Base-by-base conservation (phyloP, 2,888 invertebrate genomes). In the Dynastes grantii region DNA sequence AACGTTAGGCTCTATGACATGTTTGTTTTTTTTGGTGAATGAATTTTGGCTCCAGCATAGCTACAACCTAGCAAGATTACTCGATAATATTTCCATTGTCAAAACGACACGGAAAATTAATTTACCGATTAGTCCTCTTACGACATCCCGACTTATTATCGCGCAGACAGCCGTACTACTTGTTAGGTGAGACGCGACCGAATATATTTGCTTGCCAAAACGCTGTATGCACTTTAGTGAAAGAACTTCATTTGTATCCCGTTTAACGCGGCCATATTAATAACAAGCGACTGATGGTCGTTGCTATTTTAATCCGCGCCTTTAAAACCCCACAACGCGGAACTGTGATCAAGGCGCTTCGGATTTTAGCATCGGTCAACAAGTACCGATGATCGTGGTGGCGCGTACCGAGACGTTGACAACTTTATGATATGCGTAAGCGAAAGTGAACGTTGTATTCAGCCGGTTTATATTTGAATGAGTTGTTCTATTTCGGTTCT, bases 301-400 rank as follows among this genome's bases (percentile, higher is more conserved):
- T 51, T 29, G 58, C 73, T 73, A 73, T 73, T 73, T 73, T 73
- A 73, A 73, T 55, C 73, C 58, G 37, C n/a, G 32, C 32, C 32
- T n/a, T 37, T 22, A 22, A 51, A 73, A 29, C 40, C 58, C 22
- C 22, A 22, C 58, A 73, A 73, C 58, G 73, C 73, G 73, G 73
- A 73, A 73, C 73, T 73, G 71, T 37, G 73, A 73, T 73, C 40
- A 58, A 73, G 58, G 22, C 58, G 58, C 27, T 58, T 58, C 22
- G 37, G 58, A 73, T 73, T 73, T 73, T 22, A 73, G 58, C 73
- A 58, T 37, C 55, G 73, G 73, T 73, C 73, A 73, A 73, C 73
- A 73, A 73, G 58, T 45, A 45, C 45, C 45, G 45, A 45, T 73
- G 71, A 22, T 73, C 40, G 37, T 16, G n/a, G 37, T 16, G n/a